Evolutionary conservation across 2,113 vertebrate species (phyloP).

Genomic region (Microtus richardsoni): DNA sequence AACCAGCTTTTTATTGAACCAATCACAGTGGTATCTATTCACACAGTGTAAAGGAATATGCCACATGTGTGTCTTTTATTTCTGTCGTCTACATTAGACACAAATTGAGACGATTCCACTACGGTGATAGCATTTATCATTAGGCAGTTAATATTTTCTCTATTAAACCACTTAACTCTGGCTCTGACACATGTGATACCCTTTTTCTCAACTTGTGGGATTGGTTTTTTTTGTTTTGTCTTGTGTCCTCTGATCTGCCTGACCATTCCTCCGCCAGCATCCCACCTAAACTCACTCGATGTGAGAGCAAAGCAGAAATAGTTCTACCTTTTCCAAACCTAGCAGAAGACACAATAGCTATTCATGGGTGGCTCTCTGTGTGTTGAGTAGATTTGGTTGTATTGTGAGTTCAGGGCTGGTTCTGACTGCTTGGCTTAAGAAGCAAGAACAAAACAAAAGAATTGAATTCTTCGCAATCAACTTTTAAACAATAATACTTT

Average conservation of each 20-base stretch:
- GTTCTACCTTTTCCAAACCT: background rate
- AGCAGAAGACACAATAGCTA: background rate
- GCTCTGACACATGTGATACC: background rate
- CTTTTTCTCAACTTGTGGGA: background rate
- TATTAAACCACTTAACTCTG: background rate
- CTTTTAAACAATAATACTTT: no score
- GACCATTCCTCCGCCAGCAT: background rate
- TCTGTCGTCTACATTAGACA: conserved; percentile 47
- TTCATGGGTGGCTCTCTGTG: background rate
- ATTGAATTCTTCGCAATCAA: conserved; percentile 14
- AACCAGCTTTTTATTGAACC: no score
- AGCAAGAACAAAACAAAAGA: background rate
- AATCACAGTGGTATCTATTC: no score
- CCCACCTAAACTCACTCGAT: background rate
- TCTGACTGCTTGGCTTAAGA: background rate
- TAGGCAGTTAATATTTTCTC: conserved; percentile 7
- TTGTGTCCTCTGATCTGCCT: background rate
- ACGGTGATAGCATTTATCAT: conserved; percentile 23
- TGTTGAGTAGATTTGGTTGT: background rate
- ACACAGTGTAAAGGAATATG: no score
- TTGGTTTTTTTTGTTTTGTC: conserved; percentile 34
- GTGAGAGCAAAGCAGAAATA: background rate
- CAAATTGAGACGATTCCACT: conserved; percentile 33
- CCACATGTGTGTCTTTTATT: background rate
- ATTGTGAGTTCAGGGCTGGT: background rate